Evolutionary conservation across 1,140 invertebrate species (phyloP).

Genomic region (Bombus difficillimus): DNA sequence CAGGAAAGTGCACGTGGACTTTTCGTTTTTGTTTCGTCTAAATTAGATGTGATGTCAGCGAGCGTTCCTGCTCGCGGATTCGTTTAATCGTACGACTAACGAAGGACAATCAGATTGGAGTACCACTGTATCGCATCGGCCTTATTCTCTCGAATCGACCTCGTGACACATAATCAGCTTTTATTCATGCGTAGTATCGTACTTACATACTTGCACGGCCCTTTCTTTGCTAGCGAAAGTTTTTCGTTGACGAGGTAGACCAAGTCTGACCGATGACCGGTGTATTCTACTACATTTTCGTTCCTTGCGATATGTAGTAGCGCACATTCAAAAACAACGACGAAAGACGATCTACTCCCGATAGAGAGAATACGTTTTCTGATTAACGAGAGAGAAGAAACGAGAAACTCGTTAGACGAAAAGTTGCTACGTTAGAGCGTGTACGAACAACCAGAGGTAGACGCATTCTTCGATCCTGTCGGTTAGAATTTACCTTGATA

Average conservation of each 20-base stretch:
- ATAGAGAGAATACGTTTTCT: background rate
- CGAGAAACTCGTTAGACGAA: background rate
- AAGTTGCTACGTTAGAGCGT: background rate
- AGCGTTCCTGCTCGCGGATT: conserved; percentile 40
- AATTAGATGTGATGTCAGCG: conserved; percentile 69
- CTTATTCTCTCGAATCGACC: conserved; percentile 45
- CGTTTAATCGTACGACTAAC: conserved; percentile 55
- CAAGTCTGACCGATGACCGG: background rate
- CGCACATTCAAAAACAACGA: background rate
- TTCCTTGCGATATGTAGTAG: background rate
- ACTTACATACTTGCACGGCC: background rate
- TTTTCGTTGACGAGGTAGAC: background rate
- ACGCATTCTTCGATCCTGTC: conserved; percentile 6
- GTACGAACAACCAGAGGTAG: background rate
- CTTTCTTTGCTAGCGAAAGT: background rate
- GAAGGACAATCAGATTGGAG: conserved; percentile 63
- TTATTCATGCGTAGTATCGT: background rate
- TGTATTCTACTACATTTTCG: background rate
- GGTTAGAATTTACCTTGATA: conserved; percentile 23
- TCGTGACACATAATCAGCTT: background rate
- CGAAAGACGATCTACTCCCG: background rate
- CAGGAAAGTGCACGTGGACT: conserved; percentile 7
- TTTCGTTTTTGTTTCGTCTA: conserved; percentile 21
- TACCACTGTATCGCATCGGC: conserved; percentile 46
- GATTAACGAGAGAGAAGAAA: background rate